A percentile compares a stretch with the other conserved stretches of the same genome.
Evolutionary conservation across 2,113 vertebrate species (phyloP).

Genomic region (Morone chrysops): DNA sequence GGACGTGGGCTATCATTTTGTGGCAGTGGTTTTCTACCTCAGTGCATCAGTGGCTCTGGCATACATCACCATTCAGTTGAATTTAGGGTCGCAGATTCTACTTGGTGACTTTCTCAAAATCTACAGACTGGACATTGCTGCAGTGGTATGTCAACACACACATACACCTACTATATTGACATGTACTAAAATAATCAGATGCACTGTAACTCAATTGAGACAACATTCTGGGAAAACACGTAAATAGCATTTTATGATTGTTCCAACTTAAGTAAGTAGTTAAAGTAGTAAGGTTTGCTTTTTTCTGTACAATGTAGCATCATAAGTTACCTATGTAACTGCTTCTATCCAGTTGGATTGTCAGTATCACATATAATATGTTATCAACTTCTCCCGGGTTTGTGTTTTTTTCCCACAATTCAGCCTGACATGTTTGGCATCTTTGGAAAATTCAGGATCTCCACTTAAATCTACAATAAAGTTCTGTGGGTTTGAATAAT

Average conservation of each 20-base stretch:
- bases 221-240: too few species aligned
- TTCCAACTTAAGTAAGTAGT: not conserved
- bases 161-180: not conserved
- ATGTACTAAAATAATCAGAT: not conserved
- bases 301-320: not conserved
- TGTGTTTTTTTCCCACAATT: too few species aligned
- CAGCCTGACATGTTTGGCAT: too few species aligned
- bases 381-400: too few species aligned
- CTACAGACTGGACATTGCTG: constrained; percentile 82
- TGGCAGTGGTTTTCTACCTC: constrained; percentile 86
- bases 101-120: not conserved
- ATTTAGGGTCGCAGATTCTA: rapidly evolving
- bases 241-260: not conserved
- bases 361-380: too few species aligned
- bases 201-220: not conserved
- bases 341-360: not conserved
- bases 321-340: not conserved
- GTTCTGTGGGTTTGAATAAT: not conserved
- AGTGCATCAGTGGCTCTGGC: constrained; percentile 85
- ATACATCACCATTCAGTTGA: not conserved
- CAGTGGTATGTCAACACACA: constrained; percentile 81
- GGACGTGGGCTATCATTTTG: constrained; percentile 84
- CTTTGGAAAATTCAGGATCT: too few species aligned
- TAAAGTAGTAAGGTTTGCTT: not conserved
- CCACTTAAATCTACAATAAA: too few species aligned